These are phyloP conservation scores for Forficula auricularia DNA, from an alignment of 1,140 invertebrate species.

Conservation along the genomic window DNA sequence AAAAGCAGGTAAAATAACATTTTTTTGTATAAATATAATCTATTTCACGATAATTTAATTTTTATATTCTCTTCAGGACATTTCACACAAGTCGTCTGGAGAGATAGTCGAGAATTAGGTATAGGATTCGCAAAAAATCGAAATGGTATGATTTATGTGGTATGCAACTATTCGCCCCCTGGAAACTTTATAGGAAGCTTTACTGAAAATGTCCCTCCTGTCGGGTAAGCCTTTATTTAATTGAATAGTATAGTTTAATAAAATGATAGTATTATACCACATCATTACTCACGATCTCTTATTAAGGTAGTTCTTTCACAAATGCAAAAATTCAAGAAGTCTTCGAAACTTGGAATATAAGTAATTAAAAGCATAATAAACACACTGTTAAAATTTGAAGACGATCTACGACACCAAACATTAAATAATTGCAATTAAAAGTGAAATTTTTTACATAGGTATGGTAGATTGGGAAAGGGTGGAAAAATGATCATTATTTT, in stretches of 20 bases:
- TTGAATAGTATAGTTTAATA: background rate
- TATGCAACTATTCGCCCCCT: constrained; percentile 70
- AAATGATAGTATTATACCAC: constrained; percentile 2
- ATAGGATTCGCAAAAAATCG: constrained; percentile 51
- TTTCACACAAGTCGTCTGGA: constrained; percentile 69
- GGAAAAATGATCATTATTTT: too few species aligned
- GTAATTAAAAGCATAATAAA: too few species aligned
- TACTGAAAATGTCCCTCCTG: constrained; percentile 48
- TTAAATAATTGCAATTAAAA: too few species aligned
- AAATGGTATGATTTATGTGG: constrained; percentile 57
- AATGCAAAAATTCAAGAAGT: too few species aligned
- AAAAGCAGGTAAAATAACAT: constrained; percentile 34
- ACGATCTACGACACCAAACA: too few species aligned
- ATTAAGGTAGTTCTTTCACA: too few species aligned
- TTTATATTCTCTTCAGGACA: constrained; percentile 25
- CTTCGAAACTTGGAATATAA: too few species aligned
- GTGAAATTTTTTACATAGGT: too few species aligned
- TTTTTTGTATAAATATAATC: background rate
- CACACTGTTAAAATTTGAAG: too few species aligned
- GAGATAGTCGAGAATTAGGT: constrained; percentile 52
- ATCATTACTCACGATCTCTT: constrained; percentile 8
- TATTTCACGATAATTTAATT: background rate
- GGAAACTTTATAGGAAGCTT: constrained; percentile 71
- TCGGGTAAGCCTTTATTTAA: constrained; percentile 8
- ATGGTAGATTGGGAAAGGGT: too few species aligned